Conservation (phyloP, 1,140 invertebrate genomes). For the Nasonia vitripennis region DNA sequence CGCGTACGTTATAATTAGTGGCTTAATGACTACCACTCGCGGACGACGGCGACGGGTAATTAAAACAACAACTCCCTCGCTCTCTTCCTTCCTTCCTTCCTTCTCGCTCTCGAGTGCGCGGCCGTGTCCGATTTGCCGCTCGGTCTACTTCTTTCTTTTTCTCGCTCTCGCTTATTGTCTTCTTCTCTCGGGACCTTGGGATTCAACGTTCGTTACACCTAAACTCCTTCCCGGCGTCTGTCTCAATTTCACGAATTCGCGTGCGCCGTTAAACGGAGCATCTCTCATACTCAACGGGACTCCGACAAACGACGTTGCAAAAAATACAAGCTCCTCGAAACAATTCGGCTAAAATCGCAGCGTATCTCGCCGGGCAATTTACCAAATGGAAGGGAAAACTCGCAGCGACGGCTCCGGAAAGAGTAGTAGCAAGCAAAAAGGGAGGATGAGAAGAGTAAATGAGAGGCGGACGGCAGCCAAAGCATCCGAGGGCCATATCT, state of each 20-base stretch:
- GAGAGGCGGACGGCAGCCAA: background rate
- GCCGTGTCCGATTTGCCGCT: constrained; percentile 39
- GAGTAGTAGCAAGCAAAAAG: background rate
- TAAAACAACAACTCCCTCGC: constrained; percentile 70
- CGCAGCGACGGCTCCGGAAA: constrained; percentile 6
- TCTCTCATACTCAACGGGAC: too few relatives aligned
- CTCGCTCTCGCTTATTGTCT: background rate
- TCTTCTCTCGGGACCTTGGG: background rate
- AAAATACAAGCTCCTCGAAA: background rate
- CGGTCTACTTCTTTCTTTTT: background rate
- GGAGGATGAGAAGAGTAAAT: background rate
- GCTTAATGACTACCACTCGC: constrained; percentile 72
- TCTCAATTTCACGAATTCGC: too few relatives aligned
- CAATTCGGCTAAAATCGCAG: constrained; percentile 22
- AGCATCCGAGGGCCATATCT: constrained; percentile 26
- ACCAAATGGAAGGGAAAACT: constrained; percentile 51
- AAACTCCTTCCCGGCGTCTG: too few relatives aligned
- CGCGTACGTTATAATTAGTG: constrained; percentile 75
- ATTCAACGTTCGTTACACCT: too few relatives aligned
- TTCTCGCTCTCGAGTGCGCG: constrained; percentile 27
- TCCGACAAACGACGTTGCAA: too few relatives aligned
- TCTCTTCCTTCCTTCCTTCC: constrained; percentile 38
- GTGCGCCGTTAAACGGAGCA: too few relatives aligned
- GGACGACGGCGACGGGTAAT: constrained; percentile 70
- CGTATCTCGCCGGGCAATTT: constrained; percentile 42